phyloP scores from a whole-genome alignment of 2,113 vertebrate genomes.

The Larimichthys polyactis region DNA sequence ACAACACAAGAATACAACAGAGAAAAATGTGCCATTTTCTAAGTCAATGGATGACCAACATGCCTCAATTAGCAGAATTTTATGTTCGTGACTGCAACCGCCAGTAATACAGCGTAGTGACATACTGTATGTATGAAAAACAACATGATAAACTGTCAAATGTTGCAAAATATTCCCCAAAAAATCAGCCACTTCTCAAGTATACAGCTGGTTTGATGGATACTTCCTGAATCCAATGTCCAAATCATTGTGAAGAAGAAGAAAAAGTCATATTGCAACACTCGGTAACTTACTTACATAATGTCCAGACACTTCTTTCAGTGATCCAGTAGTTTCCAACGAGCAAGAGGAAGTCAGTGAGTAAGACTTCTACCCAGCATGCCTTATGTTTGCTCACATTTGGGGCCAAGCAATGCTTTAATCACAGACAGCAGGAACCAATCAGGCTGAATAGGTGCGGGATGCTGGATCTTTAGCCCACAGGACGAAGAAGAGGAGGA shows the following conservation, averaged over 20 bases:
- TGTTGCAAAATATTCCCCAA: background rate
- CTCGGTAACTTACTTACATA: constrained; percentile 34
- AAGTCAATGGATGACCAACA: constrained; percentile 38
- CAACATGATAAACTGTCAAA: constrained; percentile 20
- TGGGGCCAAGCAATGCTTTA: constrained; percentile 58
- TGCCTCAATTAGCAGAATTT: constrained; percentile 5
- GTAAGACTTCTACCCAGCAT: constrained; percentile 63
- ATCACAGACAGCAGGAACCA: constrained; percentile 56
- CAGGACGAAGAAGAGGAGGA: constrained; percentile 17
- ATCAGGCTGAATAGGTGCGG: constrained; percentile 51
- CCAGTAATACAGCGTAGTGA: background rate
- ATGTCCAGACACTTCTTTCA: constrained; percentile 43
- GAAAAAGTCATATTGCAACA: constrained; percentile 19
- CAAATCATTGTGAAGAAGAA: constrained; percentile 1
- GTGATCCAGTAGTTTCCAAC: constrained; percentile 46
- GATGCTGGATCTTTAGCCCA: constrained; percentile 25
- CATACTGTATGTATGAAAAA: constrained; percentile 12
- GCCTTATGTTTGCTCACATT: constrained; percentile 59
- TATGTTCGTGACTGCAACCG: background rate
- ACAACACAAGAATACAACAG: constrained; percentile 19
- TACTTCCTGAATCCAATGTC: constrained; percentile 15
- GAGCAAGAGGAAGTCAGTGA: constrained; percentile 23
- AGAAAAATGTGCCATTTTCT: constrained; percentile 27
- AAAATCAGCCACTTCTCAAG: constrained; percentile 4
- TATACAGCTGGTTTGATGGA: background rate